These are phyloP conservation scores for Phalacrocorax brasilianus DNA, from an alignment of 2,113 vertebrate genomes.

Conservation along the genomic window DNA sequence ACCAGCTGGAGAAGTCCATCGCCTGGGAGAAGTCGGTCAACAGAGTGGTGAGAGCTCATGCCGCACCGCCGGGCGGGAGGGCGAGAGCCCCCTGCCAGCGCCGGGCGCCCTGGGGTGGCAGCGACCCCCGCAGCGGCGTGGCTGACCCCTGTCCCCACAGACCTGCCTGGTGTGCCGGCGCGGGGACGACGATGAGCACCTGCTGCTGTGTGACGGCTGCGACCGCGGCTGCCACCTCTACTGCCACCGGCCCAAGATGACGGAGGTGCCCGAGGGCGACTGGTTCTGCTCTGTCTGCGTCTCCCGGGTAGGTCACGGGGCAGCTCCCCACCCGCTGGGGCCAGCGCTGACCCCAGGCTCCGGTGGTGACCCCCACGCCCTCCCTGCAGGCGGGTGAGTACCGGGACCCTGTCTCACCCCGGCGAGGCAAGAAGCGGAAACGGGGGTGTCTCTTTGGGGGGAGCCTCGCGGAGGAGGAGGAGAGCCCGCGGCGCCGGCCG, in stretches of 20 bases:
- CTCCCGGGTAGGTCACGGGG: slow-evolving; percentile 70
- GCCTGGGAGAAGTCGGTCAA: slow-evolving; percentile 95
- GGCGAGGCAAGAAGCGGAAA: slow-evolving; percentile 81
- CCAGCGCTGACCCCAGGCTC: fast-evolving
- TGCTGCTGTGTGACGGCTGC: slow-evolving; percentile 93
- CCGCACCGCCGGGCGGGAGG: fast-evolving
- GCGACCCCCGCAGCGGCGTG: fast-evolving
- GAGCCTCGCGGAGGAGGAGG: slow-evolving; percentile 68
- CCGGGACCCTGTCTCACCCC: slow-evolving; percentile 66
- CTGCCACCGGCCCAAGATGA: slow-evolving; percentile 91
- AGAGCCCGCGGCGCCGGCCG: slow-evolving; percentile 51
- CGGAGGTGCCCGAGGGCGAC: slow-evolving; percentile 90
- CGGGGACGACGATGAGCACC: slow-evolving; percentile 91
- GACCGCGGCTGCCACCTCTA: slow-evolving; percentile 97
- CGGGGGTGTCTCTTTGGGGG: not conserved
- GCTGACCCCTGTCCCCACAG: slow-evolving; percentile 57
- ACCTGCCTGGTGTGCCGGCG: slow-evolving; percentile 92
- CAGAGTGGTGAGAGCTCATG: slow-evolving; percentile 82
- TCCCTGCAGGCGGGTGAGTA: slow-evolving; percentile 71
- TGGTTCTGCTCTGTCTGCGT: slow-evolving; percentile 94
- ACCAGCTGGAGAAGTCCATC: slow-evolving; percentile 90
- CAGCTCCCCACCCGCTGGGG: fast-evolving
- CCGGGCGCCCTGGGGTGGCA: not conserved
- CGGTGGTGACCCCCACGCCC: fast-evolving
- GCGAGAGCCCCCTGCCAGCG: fast-evolving